Evolutionary conservation across 2,888 invertebrate genomes (phyloP).

Genomic region (Halictus quadricinctus): DNA sequence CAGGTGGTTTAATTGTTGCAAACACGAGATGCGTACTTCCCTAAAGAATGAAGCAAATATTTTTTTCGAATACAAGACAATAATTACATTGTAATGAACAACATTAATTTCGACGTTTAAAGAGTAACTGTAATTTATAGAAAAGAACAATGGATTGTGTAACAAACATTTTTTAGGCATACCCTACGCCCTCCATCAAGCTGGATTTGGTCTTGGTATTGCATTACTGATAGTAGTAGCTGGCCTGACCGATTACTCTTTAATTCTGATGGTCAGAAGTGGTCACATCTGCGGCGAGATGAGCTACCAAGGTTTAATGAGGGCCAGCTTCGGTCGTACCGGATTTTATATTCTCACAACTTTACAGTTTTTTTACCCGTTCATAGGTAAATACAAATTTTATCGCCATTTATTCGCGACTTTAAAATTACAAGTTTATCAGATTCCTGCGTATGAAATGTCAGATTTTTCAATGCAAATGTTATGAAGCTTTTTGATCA

Average conservation of each 20-base stretch:
- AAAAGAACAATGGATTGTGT: background rate
- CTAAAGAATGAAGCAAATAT: background rate
- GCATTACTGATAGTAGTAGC: slow-evolving; percentile 88
- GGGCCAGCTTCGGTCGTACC: slow-evolving; percentile 90
- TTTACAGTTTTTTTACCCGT: slow-evolving; percentile 92
- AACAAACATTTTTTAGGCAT: slow-evolving; percentile 83
- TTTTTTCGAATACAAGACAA: background rate
- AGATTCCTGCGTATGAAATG: background rate
- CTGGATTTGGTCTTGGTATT: slow-evolving; percentile 91
- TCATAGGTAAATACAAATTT: slow-evolving; percentile 86
- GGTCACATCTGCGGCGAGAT: slow-evolving; percentile 90
- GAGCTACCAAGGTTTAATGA: slow-evolving; percentile 91
- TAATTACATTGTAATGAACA: background rate
- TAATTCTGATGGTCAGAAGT: slow-evolving; percentile 90
- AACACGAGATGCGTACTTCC: background rate
- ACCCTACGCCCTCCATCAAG: slow-evolving; percentile 91
- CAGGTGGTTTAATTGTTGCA: background rate
- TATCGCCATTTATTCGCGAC: background rate
- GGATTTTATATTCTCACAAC: slow-evolving; percentile 90
- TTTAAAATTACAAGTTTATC: background rate
- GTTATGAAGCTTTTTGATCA: background rate
- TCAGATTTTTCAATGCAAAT: background rate
- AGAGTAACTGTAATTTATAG: background rate
- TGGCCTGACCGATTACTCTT: slow-evolving; percentile 90
- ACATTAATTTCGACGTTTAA: slow-evolving; percentile 33